A percentile compares a stretch with the other conserved stretches of the same genome.
These are phyloP conservation scores for Salmo trutta DNA, from an alignment of 2,797 vertebrate genomes.

Conservation along the genomic window DNA sequence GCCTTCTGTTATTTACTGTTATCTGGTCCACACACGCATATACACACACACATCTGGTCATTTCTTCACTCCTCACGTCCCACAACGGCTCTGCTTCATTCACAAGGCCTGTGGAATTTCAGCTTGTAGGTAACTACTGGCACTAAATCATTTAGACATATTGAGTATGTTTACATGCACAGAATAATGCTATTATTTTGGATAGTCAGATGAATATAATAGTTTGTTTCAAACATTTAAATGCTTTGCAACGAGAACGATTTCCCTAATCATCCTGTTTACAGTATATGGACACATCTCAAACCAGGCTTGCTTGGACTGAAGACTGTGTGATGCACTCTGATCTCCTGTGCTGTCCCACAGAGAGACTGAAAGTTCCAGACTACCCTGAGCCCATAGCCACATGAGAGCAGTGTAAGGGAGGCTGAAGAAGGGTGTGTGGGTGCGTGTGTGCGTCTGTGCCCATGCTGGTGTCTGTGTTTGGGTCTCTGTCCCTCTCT, in stretches of 20 bases:
- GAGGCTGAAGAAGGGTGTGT: too few species aligned
- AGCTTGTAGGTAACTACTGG: not conserved
- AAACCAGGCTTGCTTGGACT: not conserved
- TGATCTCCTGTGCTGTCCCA: not conserved
- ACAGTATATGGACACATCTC: too few species aligned
- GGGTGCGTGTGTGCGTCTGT: too few species aligned
- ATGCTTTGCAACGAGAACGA: not conserved
- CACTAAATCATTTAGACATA: not conserved
- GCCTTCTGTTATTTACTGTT: not conserved
- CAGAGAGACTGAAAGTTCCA: not conserved
- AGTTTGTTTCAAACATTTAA: too few species aligned
- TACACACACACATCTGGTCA: not conserved
- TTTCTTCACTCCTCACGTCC: not conserved
- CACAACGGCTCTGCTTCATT: not conserved
- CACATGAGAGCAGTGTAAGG: not conserved
- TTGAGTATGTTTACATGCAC: too few species aligned
- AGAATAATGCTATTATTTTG: too few species aligned
- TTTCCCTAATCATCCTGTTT: not conserved
- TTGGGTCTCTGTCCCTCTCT: too few species aligned
- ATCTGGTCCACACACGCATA: too few species aligned
- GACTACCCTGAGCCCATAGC: not conserved
- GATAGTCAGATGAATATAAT: too few species aligned
- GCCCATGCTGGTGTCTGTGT: too few species aligned
- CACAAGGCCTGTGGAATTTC: not conserved
- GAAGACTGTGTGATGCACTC: not conserved